Evolutionary conservation across 2,797 vertebrate genomes (phyloP).

Genomic region (Melanotaenia nigrans): DNA sequence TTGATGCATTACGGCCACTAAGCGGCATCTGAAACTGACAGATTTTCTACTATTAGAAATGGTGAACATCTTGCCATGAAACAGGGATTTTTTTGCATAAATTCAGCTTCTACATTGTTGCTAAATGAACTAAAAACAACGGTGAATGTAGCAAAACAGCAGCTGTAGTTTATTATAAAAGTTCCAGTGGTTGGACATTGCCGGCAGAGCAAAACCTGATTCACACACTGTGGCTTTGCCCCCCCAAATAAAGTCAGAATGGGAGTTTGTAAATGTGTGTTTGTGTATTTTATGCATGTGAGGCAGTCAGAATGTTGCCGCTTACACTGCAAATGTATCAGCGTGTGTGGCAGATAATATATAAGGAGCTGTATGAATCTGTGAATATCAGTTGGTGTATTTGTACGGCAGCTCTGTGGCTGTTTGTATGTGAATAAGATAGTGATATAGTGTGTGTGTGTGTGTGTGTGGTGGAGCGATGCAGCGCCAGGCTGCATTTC

Average conservation of each 20-base stretch:
- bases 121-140: neutral
- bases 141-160: conserved; percentile 4
- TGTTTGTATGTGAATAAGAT: conserved; percentile 33
- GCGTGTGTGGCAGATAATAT: conserved; percentile 25
- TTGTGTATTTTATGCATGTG: conserved; percentile 15
- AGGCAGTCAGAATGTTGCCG: conserved; percentile 8
- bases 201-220: neutral
- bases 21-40: no score
- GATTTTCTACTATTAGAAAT: no score
- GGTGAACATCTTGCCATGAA: no score
- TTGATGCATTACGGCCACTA: no score
- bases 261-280: neutral
- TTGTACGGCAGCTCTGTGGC: conserved; percentile 38
- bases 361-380: conserved; percentile 29
- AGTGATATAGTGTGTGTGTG: neutral
- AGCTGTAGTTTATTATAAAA: neutral
- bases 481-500: conserved; percentile 66
- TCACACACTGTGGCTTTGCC: neutral
- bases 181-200: neutral
- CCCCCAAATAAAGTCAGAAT: neutral
- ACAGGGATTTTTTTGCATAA: neutral
- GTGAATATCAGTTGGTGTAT: conserved; percentile 46
- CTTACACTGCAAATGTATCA: conserved; percentile 21
- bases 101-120: neutral
- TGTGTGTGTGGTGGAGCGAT: conserved; percentile 51